Base-by-base conservation (phyloP, 2,113 vertebrate genomes). In the Tympanuchus pallidicinctus region DNA sequence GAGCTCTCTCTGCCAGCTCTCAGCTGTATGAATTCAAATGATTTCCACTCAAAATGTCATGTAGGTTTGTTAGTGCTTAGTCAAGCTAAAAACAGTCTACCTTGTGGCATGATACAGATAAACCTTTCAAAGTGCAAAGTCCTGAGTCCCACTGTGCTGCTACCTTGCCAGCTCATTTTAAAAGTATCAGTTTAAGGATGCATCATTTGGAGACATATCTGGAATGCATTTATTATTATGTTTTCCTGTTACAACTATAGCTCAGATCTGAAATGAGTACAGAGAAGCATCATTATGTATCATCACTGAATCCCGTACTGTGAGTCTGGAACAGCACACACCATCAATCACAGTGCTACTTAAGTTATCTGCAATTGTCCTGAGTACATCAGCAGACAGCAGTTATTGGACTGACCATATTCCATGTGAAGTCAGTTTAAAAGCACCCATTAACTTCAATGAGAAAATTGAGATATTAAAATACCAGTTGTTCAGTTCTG, bases 401-500 rank as follows among this genome's bases (percentile, higher is more conserved):
- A 25, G 27, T 30, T 64, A 80, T 32, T 57, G 34, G 7, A 11
- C 32, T 75, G 43, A 25, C 4, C 57, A 21, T 8, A 22, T 47
- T 82, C 66, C 32, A 8, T 0, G 0, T 3, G 14, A 76, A 89
- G 3, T 15, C 90, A 91, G 45, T 45, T 92, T 89, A 59, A 65
- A 95, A 95, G 93, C 79, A 61, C 63, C 77, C 91, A 84, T 74
- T 95, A 95, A 90, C 56, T 94, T 67, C 92, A 40, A 24, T 57
- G 70, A 86, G 92, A 82, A 82, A 50, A 85, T 52, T 13, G 56
- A 89, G 63, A 48, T 92, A 85, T 92, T 94, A 64, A 90, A 97
- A 96, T 79, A 47, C 16, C 76, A 86, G 57, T 22, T 83, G 48
- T 48, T 91, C 88, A 43, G 65, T 90, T 91, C 72, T 91, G 50